Evolutionary conservation across 2,797 vertebrate genomes (phyloP), one percentile per base, ranked within the genome.

Genomic region (Premnoplex brunnescens): DNA sequence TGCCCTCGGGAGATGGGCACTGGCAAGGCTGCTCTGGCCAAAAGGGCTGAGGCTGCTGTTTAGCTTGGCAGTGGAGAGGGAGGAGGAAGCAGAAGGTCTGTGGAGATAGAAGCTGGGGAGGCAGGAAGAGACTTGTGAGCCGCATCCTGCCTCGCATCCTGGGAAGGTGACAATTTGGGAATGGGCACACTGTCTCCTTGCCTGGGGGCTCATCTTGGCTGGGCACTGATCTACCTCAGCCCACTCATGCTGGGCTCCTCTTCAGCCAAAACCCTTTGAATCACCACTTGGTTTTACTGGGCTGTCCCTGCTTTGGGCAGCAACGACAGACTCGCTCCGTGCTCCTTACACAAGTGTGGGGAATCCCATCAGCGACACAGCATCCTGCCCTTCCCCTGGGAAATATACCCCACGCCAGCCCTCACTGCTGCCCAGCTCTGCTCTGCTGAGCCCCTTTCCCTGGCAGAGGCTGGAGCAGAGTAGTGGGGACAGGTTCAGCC

Each of bases 21-120:
- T 62, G 66, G 19, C 52, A 54, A 28, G 26, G 37, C 55, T 9
- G 7, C 44, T 34, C 43, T 54, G 44, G 30, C 52, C 0, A 1
- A 81, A 54, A 83, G 75, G 64, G 51, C 84, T 62, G 49, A 93
- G 64, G 90, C 94, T 97, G 96, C 95, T 96, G 83, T 97, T 97
- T 97, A 88, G 46, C 85, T 97, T 97, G 97, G 97, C 96, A 3
- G 76, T 75, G 62, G 46, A 39, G 21, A 85, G 86, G 41, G 87
- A 96, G 96, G 91, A 97, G 98, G 98, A 98, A 97, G 97, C 98
- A 98, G 97, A 97, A 97, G 97, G 54, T 96, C 97, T 89, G 49
- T 49, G 43, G 72, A 98, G 98, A 98, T 97, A 96, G 96, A 97
- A 94, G 69, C 69, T 16, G 19, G 95, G 82, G 88, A 9, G 10